Base-by-base conservation (phyloP, 1,140 invertebrate genomes). In the Drosophila ironensis region DNA sequence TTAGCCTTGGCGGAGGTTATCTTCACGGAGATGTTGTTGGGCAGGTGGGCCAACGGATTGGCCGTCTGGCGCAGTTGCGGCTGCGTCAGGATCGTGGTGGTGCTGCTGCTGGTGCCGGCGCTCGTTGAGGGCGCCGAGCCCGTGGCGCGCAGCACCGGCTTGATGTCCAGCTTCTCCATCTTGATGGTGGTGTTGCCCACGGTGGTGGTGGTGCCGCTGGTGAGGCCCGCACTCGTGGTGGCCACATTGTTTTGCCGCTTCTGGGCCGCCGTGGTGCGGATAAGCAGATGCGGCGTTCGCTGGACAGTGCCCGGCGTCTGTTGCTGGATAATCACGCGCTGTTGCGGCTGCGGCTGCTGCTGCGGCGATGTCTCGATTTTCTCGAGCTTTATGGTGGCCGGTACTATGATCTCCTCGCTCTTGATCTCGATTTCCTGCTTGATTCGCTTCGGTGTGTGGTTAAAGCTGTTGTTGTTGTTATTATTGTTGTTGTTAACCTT, bases 371-470 rank as follows among this genome's bases (percentile, higher is more conserved):
- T 33, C 28, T 89, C 87, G 9, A 89, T 81, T 56, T 88, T 89
- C 14, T 89, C 87, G 14, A 89, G 41, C 46, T 89, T 89, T 4
- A 89, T 89, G 27, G 56, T 89, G 8, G 87, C 81, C 7, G 87
- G 87, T 27, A 89, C 82, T 37, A 89, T 77, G 14, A 89, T 89
- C 40, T 89, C 87, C 33, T 89, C 87, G 40, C 87, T 89, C 73
- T 89, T 89, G 42, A 89, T 89, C 50, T 89, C 84, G 24, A 89
- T 89, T 40, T 89, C 87, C 28, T 89, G 87, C 38, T 89, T 89
- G n/a, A 89, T 89, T 17, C 81, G 86, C 51, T 88, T 88, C 7
- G 84, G 69, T 40, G 73, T 70, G 17, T 87, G 82, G 56, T 77
- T 78, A 11, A 81, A 87, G 20, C 71, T 88, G 14, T 86, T 88